phyloP scores from a whole-genome alignment of 2,888 invertebrate genomes.

The Helobdella robusta region DNA sequence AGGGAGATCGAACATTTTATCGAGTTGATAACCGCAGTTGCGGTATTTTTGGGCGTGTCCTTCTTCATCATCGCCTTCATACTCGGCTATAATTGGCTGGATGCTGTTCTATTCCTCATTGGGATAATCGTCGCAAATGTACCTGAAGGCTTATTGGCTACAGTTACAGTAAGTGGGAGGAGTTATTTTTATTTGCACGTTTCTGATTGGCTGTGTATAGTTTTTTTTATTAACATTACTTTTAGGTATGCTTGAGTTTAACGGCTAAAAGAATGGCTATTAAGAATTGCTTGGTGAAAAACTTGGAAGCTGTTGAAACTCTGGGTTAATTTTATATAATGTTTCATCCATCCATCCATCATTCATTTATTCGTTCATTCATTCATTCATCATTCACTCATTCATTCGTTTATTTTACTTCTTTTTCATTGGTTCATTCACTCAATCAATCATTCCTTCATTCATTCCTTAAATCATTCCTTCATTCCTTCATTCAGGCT shows the following conservation, averaged over 20 bases:
- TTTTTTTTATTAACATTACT: neutral
- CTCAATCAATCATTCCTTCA: too few relatives aligned
- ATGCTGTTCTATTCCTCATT: slow-evolving; percentile 93
- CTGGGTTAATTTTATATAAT: too few relatives aligned
- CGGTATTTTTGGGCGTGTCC: slow-evolving; percentile 68
- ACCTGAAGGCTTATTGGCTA: slow-evolving; percentile 93
- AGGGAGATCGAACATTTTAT: slow-evolving; percentile 99
- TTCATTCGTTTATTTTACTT: too few relatives aligned
- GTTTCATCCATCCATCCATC: too few relatives aligned
- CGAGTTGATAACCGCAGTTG: slow-evolving; percentile 87
- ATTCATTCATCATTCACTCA: too few relatives aligned
- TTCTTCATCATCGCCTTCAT: slow-evolving; percentile 96
- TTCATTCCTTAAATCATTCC: too few relatives aligned
- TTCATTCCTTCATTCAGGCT: too few relatives aligned
- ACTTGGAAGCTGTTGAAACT: slow-evolving; percentile 97
- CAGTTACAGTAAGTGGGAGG: slow-evolving; percentile 68
- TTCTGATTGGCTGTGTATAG: slow-evolving; percentile 93
- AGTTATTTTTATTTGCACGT: too few relatives aligned
- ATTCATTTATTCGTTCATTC: too few relatives aligned
- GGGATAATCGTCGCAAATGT: slow-evolving; percentile 99
- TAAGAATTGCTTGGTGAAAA: slow-evolving; percentile 97
- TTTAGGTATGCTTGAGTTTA: slow-evolving; percentile 74
- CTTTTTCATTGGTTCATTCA: too few relatives aligned
- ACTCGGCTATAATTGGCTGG: slow-evolving; percentile 95
- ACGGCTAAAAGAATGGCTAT: slow-evolving; percentile 99